These are phyloP conservation scores for Epirrhoe alternata DNA, from an alignment of 2,888 invertebrate genomes.

Conservation along the genomic window DNA sequence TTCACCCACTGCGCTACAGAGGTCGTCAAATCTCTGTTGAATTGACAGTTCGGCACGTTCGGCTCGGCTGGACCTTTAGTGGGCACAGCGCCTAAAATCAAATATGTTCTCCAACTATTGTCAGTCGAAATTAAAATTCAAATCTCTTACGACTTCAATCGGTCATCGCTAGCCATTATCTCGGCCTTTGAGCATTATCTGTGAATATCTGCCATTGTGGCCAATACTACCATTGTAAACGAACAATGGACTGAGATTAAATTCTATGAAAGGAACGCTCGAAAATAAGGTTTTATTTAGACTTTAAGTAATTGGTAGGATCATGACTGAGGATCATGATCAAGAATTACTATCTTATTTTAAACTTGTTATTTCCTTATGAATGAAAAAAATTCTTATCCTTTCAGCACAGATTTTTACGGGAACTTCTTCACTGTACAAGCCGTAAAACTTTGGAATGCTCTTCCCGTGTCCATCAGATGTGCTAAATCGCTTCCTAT, in stretches of 20 bases:
- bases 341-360: too few species aligned
- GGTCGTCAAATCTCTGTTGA: too few species aligned
- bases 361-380: too few species aligned
- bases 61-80: not conserved
- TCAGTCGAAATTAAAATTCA: slow-evolving; percentile 24
- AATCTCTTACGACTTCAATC: slow-evolving; percentile 30
- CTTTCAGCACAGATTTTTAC: too few species aligned
- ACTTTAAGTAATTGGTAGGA: slow-evolving; percentile 8
- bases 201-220: slow-evolving; percentile 28
- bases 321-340: not conserved
- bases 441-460: too few species aligned
- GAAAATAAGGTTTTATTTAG: slow-evolving; percentile 47
- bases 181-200: slow-evolving; percentile 38
- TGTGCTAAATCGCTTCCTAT: too few species aligned
- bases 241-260: slow-evolving; percentile 57
- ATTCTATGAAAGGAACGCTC: slow-evolving; percentile 55
- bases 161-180: slow-evolving; percentile 30
- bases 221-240: slow-evolving; percentile 42
- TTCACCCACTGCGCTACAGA: too few species aligned
- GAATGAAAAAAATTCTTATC: too few species aligned
- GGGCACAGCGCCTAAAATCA: slow-evolving; percentile 2
- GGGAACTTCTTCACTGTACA: too few species aligned
- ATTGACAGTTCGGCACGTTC: too few species aligned
- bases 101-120: slow-evolving; percentile 12
- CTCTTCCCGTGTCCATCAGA: too few species aligned